Conservation (phyloP, 1,140 invertebrate genomes). For the Mycetomoellerius zeteki region DNA sequence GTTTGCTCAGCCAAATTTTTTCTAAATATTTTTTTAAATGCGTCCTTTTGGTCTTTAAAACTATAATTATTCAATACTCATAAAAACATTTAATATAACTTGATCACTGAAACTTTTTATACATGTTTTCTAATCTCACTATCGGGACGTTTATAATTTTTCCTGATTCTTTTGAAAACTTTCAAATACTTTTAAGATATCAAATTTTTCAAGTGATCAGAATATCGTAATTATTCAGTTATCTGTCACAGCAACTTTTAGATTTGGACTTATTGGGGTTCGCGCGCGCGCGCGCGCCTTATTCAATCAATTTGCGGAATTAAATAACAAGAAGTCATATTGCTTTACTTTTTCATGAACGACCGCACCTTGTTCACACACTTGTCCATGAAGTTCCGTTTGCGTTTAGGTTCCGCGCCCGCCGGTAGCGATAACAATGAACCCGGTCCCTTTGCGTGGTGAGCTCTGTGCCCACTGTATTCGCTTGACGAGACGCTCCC, state of each 20-base stretch:
- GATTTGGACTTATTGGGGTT: conserved; percentile 27
- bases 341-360: conserved; percentile 89
- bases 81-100: not conserved
- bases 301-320: conserved; percentile 70
- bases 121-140: not conserved
- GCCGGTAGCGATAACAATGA: conserved; percentile 83
- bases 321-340: conserved; percentile 75
- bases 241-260: conserved; percentile 42
- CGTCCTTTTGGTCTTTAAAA: not conserved
- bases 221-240: conserved; percentile 33
- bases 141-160: not conserved
- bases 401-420: conserved; percentile 87
- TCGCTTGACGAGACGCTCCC: conserved; percentile 76
- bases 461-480: conserved; percentile 60
- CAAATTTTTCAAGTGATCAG: not conserved
- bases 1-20: not conserved
- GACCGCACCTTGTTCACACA: conserved; percentile 93
- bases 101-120: not conserved
- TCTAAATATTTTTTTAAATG: conserved; percentile 24
- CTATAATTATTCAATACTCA: not conserved
- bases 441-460: conserved; percentile 74
- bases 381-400: conserved; percentile 92
- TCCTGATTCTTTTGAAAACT: not conserved
- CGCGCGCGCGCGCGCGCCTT: not conserved
- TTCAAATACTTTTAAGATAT: conserved; percentile 9